Base-by-base conservation (phyloP, 1,140 invertebrate species). In the Cherax quadricarinatus region DNA sequence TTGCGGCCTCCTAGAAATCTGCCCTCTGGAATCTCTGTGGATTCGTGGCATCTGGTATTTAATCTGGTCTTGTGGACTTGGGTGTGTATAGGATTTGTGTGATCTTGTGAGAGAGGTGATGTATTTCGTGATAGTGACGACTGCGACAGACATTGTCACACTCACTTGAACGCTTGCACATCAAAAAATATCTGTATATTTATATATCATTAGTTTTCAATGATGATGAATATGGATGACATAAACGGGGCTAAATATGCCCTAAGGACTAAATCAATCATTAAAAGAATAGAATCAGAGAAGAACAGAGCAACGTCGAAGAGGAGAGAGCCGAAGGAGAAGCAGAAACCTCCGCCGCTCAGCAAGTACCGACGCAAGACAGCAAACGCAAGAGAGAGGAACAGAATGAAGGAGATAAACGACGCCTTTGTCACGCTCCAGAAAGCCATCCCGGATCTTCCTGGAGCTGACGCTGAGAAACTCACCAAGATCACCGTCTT, bases 321-420 rank as follows among this genome's bases (percentile, higher is more conserved):
- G 75, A 91, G 92, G 41, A 91, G 83, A 89, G 92, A 94, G 51
- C 94, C 94, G 1, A 96, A 96, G 89, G 95, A 96, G n/a, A 97
- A 97, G 94, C 96, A 96, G 82, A 97, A 97, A 95, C 96, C 98
- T 7, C 96, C 98, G 78, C 98, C 98, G 1, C 96, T 98, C 89
- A 98, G 97, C 95, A 98, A 98, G 95, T 98, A 98, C 95, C 95
- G 98, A 41, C 96, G 98, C 92, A 98, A 98, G 95, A 98, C 98
- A 4, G 98, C 98, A 1, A 98, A 98, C 95, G 97, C 98, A 0
- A 95, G 98, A 6, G 98, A 98, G 95, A 95, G 98, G 53, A 97
- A 96, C 86, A 95, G 98, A 81, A 98, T 98, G 98, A 95, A 97
- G 84, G 98, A 98, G 94, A 98, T 98, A 92, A 98, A 98, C 95